Percentiles rank a stretch among this genome's conserved stretches.
Evolutionary conservation across 2,113 vertebrate species (phyloP).

Genomic region (Miniopterus natalensis): DNA sequence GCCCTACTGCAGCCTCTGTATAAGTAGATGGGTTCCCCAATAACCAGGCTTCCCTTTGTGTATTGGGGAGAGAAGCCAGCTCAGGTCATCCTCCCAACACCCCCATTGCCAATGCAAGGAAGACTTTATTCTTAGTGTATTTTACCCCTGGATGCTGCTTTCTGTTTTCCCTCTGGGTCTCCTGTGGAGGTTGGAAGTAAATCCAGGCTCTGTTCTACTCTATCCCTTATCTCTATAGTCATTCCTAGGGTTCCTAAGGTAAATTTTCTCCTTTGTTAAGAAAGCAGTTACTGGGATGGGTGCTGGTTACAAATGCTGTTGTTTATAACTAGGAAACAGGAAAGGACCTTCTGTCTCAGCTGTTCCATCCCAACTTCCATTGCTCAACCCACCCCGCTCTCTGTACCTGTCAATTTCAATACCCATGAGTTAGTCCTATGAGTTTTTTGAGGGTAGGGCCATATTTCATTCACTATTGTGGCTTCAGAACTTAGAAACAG

Average conservation of each 20-base stretch:
- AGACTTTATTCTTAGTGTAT: background rate
- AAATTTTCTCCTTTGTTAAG: background rate
- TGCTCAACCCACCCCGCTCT: background rate
- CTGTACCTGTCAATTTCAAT: background rate
- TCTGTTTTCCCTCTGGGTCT: background rate
- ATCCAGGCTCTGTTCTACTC: background rate
- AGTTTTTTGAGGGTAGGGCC: background rate
- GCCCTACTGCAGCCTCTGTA: background rate
- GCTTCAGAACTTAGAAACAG: background rate
- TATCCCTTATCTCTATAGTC: background rate
- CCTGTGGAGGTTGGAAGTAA: background rate
- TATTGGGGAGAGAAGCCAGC: background rate
- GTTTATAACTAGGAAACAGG: background rate
- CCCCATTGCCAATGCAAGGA: background rate
- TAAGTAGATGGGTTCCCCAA: background rate
- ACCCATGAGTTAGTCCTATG: background rate
- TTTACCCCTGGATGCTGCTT: background rate
- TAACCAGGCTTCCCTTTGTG: background rate
- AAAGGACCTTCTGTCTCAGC: background rate
- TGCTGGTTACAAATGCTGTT: background rate
- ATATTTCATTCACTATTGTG: background rate
- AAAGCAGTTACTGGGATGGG: background rate
- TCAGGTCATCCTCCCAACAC: background rate
- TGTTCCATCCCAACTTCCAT: background rate
- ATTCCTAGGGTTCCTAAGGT: background rate